Percentiles rank a stretch among this genome's conserved stretches.
These are phyloP conservation scores for Spinibarbus caldwelli DNA, from an alignment of 2,797 vertebrate genomes.

Conservation along the genomic window DNA sequence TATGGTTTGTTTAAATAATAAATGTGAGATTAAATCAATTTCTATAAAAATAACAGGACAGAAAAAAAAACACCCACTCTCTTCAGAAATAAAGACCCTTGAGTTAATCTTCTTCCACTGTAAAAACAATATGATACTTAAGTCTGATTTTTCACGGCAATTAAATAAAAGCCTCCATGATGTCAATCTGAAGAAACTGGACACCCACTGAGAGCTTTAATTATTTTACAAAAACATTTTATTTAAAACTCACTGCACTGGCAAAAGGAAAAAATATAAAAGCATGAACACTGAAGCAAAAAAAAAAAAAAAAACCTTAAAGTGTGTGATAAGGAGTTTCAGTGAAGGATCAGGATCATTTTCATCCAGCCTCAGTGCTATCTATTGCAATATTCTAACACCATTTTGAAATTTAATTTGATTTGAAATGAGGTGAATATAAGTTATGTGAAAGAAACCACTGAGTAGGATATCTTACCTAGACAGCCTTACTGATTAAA, in stretches of 20 bases:
- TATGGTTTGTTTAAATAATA: neutral
- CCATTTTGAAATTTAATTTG: conserved; percentile 2
- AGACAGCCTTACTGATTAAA: conserved; percentile 17
- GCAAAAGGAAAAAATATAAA: conserved; percentile 33
- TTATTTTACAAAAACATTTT: conserved; percentile 49
- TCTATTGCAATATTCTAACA: conserved; percentile 12
- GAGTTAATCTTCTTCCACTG: neutral
- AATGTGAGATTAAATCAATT: neutral
- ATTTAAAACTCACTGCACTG: conserved; percentile 38
- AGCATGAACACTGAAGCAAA: conserved; percentile 28
- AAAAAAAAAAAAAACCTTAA: neutral
- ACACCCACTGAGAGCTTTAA: conserved; percentile 11
- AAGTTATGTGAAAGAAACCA: neutral
- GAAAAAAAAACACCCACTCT: neutral
- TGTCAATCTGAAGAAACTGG: conserved; percentile 5
- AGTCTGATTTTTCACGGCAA: neutral
- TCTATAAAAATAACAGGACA: neutral
- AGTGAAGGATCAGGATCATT: neutral
- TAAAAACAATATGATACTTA: neutral
- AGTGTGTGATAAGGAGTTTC: neutral
- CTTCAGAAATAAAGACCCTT: neutral
- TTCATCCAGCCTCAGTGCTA: conserved; percentile 1
- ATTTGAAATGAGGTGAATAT: conserved; percentile 26
- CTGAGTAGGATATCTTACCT: conserved; percentile 17
- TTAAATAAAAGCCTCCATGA: neutral